A percentile compares a stretch with the other conserved stretches of the same genome.
Evolutionary conservation across 2,797 vertebrate species (phyloP).

Genomic region (Delichon dasypus): DNA sequence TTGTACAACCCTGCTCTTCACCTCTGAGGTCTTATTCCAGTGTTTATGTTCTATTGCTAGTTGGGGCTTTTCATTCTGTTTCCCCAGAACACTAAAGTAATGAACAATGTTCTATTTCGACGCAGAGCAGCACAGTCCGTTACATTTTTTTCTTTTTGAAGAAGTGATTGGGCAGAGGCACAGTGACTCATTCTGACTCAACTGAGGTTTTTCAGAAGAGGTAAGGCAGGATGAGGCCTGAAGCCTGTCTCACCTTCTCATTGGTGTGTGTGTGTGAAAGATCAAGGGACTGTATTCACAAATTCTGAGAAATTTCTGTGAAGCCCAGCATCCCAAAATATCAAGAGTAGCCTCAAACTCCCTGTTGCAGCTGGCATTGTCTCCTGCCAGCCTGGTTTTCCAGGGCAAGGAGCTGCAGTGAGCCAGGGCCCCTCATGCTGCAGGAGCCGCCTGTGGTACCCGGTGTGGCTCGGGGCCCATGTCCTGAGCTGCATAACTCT

Average conservation of each 20-base stretch:
- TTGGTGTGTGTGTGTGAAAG: neutral
- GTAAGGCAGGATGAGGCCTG: neutral
- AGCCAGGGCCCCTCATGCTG: neutral
- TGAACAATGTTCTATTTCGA: neutral
- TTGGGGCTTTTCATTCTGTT: neutral
- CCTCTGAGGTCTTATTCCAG: neutral
- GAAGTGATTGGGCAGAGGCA: neutral
- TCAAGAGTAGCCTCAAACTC: neutral
- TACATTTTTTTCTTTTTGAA: neutral
- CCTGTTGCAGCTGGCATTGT: neutral
- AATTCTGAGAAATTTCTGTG: neutral
- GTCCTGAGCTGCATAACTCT: neutral
- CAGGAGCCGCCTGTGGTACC: neutral
- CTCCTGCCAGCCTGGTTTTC: neutral
- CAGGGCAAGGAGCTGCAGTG: neutral
- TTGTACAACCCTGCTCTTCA: neutral
- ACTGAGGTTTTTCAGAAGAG: slow-evolving; percentile 14
- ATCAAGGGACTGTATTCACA: neutral
- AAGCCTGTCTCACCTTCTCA: neutral
- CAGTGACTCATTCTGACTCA: slow-evolving; percentile 32
- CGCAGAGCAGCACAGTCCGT: neutral
- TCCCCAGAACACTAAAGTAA: neutral
- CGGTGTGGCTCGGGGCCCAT: neutral
- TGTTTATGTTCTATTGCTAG: neutral
- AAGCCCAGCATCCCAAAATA: neutral